Evolutionary conservation across 2,113 vertebrate genomes (phyloP).

Genomic region (Lepisosteus oculatus): DNA sequence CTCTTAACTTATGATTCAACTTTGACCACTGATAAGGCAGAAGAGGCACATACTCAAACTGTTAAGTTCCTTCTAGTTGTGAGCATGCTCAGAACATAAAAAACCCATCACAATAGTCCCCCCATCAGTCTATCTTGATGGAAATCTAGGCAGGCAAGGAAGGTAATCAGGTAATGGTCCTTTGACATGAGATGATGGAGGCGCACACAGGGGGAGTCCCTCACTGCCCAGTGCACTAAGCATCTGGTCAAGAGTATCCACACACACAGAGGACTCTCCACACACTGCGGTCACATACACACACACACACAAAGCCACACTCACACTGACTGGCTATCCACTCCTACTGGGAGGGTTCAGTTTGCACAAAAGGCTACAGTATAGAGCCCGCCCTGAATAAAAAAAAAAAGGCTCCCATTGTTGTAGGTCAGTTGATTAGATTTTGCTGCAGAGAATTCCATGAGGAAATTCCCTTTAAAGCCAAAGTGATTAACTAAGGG

Average conservation of each 20-base stretch:
- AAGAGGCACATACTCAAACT: conserved; percentile 6
- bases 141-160: conserved; percentile 44
- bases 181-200: conserved; percentile 46
- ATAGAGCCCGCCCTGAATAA: conserved; percentile 57
- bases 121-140: conserved; percentile 40
- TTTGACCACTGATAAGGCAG: conserved; percentile 11
- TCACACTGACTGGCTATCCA: conserved; percentile 23
- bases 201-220: conserved; percentile 34
- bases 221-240: conserved; percentile 35
- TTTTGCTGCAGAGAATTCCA: conserved; percentile 57
- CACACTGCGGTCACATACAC: conserved; percentile 29
- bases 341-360: conserved; percentile 51
- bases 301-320: conserved; percentile 31
- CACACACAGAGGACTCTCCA: conserved; percentile 18
- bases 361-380: conserved; percentile 55
- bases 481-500: conserved; percentile 58
- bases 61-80: conserved; percentile 6
- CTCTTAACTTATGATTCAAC: conserved; percentile 8
- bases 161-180: conserved; percentile 54
- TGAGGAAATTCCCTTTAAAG: conserved; percentile 62
- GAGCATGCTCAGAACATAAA: not conserved
- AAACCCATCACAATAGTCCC: conserved; percentile 45
- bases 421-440: conserved; percentile 61
- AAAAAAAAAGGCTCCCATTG: conserved; percentile 53
- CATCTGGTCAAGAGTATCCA: conserved; percentile 49